Evolutionary conservation across 2,113 vertebrate species (phyloP), one percentile per base, ranked within the genome.

Genomic region (Clarias gariepinus): DNA sequence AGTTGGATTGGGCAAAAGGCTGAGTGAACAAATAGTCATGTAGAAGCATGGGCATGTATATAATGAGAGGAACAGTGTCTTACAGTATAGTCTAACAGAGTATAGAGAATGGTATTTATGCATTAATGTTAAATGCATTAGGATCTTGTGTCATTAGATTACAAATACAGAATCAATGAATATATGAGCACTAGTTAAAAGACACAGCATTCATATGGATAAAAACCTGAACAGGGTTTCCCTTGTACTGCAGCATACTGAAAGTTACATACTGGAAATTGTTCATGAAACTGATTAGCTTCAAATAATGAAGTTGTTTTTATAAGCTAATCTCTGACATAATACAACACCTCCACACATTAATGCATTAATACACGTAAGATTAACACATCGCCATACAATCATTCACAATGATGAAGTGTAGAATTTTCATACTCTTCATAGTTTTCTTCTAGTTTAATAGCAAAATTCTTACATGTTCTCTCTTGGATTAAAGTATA

Each of bases 31-130:
- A 64, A 78, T 68, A 79, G 68, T 57, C 60, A 60, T 82, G 57
- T 69, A 87, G 55, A 87, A 74, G 64, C 58, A 83, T 81, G 60
- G 55, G 68, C 82, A 85, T 81, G 60, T 85, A 77, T 85, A 86
- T 77, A 60, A 47, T 88, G 28, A 85, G 78, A 47, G 19, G 61
- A 85, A 36, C 87, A 88, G 85, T 63, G 74, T 82, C 68, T 79
- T 61, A 58, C 81, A 80, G 28, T 33, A 80, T 33, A 60, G 78
- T 13, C 18, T 60, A 2, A 41, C 57, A 61, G 19, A 81, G 28
- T 87, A 81, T 28, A 18, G 47, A 83, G 41, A 82, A 79, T 83
- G 19, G 30, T 21, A 25, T 57, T 82, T n/a, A 86, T 74, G 10
- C 61, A 61, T 71, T 64, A 69, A 84, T 25, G 52, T 61, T 61